Base-by-base conservation (phyloP, 1,140 invertebrate species). In the Saxidomus purpurata region DNA sequence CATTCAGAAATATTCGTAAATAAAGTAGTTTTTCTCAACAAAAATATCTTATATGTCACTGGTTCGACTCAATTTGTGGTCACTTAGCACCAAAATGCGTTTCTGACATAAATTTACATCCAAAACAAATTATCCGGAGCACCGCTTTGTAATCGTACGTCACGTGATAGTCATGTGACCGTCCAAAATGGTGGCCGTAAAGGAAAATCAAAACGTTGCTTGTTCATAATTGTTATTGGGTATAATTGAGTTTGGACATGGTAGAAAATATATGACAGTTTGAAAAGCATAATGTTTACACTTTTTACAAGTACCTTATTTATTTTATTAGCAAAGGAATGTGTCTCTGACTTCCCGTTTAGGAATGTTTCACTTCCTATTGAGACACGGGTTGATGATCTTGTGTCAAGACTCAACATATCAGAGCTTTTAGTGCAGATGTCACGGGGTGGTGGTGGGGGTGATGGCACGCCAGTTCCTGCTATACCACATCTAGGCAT, bases 381-480 rank as follows among this genome's bases (percentile, higher is more conserved):
- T 91, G 90, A 92, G 22, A 81, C 80, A 47, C 89, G 94, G 59
- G 93, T 95, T 8, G 90, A 93, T 34, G 94, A 95, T 69, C 86
- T 95, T 31, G 92, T 95, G 34, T 82, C 77, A 25, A 84, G 94
- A 61, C 89, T 96, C 19, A 94, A 93, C 2, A 59, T 95, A 1
- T 82, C 93, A 17, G 95, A 96, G 89, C 90, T 95, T 13, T 89
- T 94, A 74, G 47, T 81, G 0, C 95, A 96, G 92, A 92, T 95
- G 92, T 90, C 93, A 11, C 85, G 88, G 67, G 95, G 95, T 31
- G 94, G 94, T 0, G 91, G 86, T 3, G 93, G 93, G 4, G 71
- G 81, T 17, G 67, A 93, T 22, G 92, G 88, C 22, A 91, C 93
- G n/a, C 94, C 94, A 19, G 93, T 94, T 19, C 94, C 94, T 13